Evolutionary conservation across 2,113 vertebrate genomes (phyloP).

Genomic region (cattle (Bos taurus)): DNA sequence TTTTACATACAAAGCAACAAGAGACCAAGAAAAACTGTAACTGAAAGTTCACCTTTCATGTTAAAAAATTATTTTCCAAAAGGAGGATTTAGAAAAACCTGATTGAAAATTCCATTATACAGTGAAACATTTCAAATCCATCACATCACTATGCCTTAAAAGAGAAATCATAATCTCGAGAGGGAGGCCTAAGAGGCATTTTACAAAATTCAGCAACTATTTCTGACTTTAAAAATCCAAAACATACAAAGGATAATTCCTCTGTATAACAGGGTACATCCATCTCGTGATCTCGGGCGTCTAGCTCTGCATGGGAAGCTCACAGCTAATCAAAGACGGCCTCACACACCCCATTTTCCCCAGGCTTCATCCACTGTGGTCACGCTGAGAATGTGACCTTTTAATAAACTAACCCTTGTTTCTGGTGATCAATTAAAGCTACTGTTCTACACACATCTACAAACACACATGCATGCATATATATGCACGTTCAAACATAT

Average conservation of each 20-base stretch:
- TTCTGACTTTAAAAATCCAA: neutral
- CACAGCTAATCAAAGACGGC: neutral
- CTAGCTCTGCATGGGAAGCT: neutral
- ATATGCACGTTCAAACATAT: neutral
- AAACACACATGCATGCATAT: neutral
- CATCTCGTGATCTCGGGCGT: too few relatives aligned
- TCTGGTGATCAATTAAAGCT: neutral
- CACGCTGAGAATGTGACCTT: neutral
- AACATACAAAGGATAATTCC: neutral
- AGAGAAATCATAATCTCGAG: neutral
- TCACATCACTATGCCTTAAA: neutral
- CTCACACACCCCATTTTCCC: neutral
- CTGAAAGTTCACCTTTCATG: neutral
- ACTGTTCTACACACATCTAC: neutral
- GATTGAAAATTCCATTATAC: neutral
- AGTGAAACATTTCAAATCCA: neutral
- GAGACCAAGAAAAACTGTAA: neutral
- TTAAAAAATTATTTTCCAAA: neutral
- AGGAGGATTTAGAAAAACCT: neutral
- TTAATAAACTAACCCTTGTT: neutral
- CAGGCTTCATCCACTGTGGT: neutral
- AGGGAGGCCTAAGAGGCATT: neutral
- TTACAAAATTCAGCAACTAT: neutral
- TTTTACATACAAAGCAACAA: neutral
- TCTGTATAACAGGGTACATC: neutral